Percentiles rank a stretch among this genome's conserved stretches.
Conservation (phyloP, 2,888 invertebrate genomes). For the Philereme vetulata region DNA sequence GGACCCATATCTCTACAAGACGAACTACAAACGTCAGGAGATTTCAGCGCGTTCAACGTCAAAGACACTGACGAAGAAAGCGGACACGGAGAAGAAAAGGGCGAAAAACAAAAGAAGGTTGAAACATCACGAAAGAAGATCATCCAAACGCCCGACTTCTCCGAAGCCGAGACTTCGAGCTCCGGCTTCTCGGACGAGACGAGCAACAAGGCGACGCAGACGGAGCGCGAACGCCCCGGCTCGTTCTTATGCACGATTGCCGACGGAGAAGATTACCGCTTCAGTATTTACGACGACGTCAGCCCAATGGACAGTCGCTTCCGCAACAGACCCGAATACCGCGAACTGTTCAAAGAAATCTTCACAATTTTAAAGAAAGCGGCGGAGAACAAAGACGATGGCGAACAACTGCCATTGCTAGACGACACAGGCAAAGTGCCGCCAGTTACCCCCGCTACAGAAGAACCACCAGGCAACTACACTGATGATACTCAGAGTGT, state of each 20-base stretch:
- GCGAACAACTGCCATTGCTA: constrained; percentile 88
- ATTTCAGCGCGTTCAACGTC: constrained; percentile 86
- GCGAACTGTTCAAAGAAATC: constrained; percentile 92
- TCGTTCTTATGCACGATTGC: constrained; percentile 93
- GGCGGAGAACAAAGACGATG: constrained; percentile 92
- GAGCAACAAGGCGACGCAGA: constrained; percentile 92
- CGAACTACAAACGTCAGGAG: constrained; percentile 89
- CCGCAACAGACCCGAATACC: constrained; percentile 91
- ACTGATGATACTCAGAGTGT: constrained; percentile 90
- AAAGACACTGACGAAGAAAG: constrained; percentile 87
- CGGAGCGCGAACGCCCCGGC: constrained; percentile 90
- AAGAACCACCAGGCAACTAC: constrained; percentile 85
- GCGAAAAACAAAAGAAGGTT: constrained; percentile 73
- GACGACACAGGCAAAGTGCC: constrained; percentile 87
- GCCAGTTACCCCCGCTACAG: constrained; percentile 87
- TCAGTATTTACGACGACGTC: constrained; percentile 92
- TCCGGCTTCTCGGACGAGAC: constrained; percentile 94
- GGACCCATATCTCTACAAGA: constrained; percentile 86
- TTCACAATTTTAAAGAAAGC: constrained; percentile 92
- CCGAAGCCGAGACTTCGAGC: constrained; percentile 93
- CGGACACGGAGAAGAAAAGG: constrained; percentile 84
- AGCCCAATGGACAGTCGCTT: constrained; percentile 92
- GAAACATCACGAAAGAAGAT: constrained; percentile 80
- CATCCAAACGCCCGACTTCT: constrained; percentile 92
- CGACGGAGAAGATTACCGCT: constrained; percentile 93